These are phyloP conservation scores for Trididemnum nubilum DNA, from an alignment of 23 tunicate genomes.

Conservation along the genomic window DNA sequence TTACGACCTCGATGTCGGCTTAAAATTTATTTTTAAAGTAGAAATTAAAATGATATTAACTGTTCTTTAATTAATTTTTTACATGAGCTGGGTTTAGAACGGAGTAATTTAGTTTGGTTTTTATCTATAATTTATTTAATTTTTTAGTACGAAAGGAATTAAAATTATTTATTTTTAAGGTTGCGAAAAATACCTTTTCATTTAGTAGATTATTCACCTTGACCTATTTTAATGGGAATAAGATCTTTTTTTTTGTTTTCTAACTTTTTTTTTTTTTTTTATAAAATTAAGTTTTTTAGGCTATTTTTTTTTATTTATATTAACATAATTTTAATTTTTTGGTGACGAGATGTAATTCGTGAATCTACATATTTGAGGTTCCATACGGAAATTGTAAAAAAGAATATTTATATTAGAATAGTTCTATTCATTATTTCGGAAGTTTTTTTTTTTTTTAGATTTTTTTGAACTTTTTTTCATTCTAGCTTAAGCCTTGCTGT, in stretches of 20 bases:
- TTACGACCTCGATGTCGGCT: constrained; percentile 53
- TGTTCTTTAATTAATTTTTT: constrained; percentile 22
- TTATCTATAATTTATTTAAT: constrained; percentile 8
- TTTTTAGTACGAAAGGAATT: constrained; percentile 33
- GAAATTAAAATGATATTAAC: not conserved
- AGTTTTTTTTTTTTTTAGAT: constrained; percentile 25
- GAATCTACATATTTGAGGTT: constrained; percentile 6
- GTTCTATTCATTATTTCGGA: constrained; percentile 24
- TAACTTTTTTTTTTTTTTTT: not conserved
- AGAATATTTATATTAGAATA: not conserved
- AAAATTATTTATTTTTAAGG: not conserved
- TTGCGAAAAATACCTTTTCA: constrained; percentile 22
- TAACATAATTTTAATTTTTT: not conserved
- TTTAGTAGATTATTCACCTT: constrained; percentile 32
- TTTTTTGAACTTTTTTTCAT: constrained; percentile 45
- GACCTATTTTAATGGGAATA: not conserved
- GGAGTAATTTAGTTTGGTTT: constrained; percentile 37
- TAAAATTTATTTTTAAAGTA: not conserved
- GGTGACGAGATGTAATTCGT: constrained; percentile 31
- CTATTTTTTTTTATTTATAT: not conserved
- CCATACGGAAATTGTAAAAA: not conserved
- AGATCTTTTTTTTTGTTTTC: not conserved
- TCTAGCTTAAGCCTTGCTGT: not conserved
- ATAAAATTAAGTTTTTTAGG: not conserved
- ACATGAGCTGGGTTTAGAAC: constrained; percentile 47